Conservation (phyloP, 2,888 invertebrate species). For the Ellobium chinense region DNA sequence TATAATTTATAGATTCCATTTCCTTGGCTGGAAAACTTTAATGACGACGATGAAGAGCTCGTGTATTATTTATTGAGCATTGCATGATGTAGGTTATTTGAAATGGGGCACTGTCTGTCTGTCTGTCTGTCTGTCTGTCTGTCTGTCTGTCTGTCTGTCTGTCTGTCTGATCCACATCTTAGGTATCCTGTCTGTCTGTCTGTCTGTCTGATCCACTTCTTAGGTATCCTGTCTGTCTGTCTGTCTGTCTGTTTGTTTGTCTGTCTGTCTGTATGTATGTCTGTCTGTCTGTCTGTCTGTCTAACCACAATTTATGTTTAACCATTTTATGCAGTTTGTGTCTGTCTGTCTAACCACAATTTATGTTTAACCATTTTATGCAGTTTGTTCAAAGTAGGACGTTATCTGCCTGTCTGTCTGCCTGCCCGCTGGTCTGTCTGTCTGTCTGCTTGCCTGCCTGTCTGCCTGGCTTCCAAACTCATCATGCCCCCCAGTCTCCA, state of each 20-base stretch:
- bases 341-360: not conserved
- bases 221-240: no score
- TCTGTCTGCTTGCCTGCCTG: no score
- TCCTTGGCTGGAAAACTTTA: no score
- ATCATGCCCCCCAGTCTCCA: no score
- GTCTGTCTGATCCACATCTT: no score
- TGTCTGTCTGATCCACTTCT: no score
- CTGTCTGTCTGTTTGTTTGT: no score
- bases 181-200: no score
- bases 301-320: not conserved
- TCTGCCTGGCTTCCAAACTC: no score
- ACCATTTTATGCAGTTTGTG: not conserved
- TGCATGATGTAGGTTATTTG: not conserved
- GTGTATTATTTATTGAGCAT: not conserved
- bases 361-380: not conserved
- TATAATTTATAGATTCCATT: no score
- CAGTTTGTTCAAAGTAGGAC: no score
- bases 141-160: conserved; percentile 14
- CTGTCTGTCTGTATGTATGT: not conserved
- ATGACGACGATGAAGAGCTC: not conserved
- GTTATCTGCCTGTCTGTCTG: conserved; percentile 2
- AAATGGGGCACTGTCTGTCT: not conserved
- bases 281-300: not conserved
- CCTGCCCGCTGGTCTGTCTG: no score
- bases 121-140: conserved; percentile 21